Evolutionary conservation across 92 coral and sea anemone genomes (phyloP).

Genomic region (Palythoa grandis): DNA sequence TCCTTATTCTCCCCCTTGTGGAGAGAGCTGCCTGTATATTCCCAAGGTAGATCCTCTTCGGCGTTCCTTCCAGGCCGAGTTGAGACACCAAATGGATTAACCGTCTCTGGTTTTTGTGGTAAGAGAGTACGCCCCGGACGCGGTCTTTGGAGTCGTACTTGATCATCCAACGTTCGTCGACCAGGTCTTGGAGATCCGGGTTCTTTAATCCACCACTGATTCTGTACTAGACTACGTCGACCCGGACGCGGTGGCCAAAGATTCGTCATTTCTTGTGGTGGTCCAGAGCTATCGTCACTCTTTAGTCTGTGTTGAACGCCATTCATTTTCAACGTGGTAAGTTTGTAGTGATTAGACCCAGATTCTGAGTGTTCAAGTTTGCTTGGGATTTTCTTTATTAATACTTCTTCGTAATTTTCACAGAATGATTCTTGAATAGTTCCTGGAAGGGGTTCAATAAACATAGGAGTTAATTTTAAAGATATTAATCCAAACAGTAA

Average conservation of each 20-base stretch:
- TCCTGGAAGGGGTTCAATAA: background rate
- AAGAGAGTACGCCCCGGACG: constrained; percentile 29
- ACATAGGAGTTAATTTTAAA: background rate
- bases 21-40: constrained; percentile 33
- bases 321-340: constrained; percentile 33
- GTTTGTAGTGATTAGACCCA: constrained; percentile 39
- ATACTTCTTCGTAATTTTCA: background rate
- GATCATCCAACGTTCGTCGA: constrained; percentile 11
- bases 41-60: constrained; percentile 41
- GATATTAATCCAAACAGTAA: background rate
- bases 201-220: constrained; percentile 1
- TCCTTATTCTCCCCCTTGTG: constrained; percentile 28
- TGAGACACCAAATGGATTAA: background rate
- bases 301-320: constrained; percentile 16
- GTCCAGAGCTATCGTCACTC: background rate
- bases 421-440: constrained; percentile 4
- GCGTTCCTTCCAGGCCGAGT: constrained; percentile 42
- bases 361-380: constrained; percentile 25
- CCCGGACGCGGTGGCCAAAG: constrained; percentile 40
- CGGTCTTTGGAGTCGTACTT: background rate
- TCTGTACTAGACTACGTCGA: constrained; percentile 11
- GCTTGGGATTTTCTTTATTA: constrained; percentile 20
- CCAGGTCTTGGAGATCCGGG: constrained; percentile 12
- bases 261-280: background rate
- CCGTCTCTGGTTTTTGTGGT: background rate